Evolutionary conservation across 2,113 vertebrate species (phyloP).

Genomic region (Orycteropus afer): DNA sequence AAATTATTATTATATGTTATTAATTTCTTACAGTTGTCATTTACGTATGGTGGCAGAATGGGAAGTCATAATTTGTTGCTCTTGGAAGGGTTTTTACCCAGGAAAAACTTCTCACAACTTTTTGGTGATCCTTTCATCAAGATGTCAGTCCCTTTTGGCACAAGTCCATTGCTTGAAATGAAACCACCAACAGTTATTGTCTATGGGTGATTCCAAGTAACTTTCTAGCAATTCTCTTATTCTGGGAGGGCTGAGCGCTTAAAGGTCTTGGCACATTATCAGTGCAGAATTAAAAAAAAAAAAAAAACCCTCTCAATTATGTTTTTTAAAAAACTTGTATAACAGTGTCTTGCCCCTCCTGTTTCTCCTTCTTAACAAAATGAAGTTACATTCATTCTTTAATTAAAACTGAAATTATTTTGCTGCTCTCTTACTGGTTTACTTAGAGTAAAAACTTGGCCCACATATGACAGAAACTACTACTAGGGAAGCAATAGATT

Average conservation of each 20-base stretch:
- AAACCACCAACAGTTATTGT: slow-evolving; percentile 76
- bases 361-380: slow-evolving; percentile 45
- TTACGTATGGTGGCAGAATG: slow-evolving; percentile 60
- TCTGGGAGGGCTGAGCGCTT: not conserved
- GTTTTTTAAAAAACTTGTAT: slow-evolving; percentile 49
- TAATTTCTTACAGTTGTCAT: slow-evolving; percentile 44
- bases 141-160: slow-evolving; percentile 77
- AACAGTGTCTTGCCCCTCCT: slow-evolving; percentile 27
- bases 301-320: not conserved
- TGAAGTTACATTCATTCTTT: slow-evolving; percentile 57
- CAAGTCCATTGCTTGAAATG: slow-evolving; percentile 72
- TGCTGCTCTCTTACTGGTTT: slow-evolving; percentile 5
- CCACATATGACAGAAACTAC: not conserved
- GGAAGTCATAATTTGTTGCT: slow-evolving; percentile 51
- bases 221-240: slow-evolving; percentile 69
- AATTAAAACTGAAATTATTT: slow-evolving; percentile 55
- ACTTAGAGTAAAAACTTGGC: not conserved
- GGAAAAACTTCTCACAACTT: slow-evolving; percentile 54
- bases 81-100: slow-evolving; percentile 65
- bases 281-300: slow-evolving; percentile 23
- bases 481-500: not conserved
- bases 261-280: not conserved
- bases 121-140: slow-evolving; percentile 72
- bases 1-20: slow-evolving; percentile 54
- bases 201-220: slow-evolving; percentile 71